phyloP scores from a whole-genome alignment of 2,113 vertebrate species.

The Dryoscopus gambensis region DNA sequence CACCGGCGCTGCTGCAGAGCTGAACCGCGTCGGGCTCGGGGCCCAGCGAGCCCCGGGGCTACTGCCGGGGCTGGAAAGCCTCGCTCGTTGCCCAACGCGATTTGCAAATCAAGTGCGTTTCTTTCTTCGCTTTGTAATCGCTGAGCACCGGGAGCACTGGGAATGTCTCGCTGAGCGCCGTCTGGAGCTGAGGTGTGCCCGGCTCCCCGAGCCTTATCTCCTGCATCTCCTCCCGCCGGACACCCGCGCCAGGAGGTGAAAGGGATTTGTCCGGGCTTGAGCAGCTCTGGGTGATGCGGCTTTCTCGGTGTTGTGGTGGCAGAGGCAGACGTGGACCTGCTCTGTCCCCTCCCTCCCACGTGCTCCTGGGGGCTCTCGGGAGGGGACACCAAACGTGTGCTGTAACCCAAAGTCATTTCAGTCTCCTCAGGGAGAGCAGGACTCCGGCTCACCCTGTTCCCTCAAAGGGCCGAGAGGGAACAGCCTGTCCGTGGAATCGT shows the following conservation, averaged over 20 bases:
- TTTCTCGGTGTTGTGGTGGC: rapidly evolving
- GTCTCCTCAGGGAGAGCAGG: neutral
- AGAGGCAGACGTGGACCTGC: rapidly evolving
- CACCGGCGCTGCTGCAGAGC: neutral
- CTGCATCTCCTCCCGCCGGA: neutral
- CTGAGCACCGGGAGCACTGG: neutral
- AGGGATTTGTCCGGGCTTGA: neutral
- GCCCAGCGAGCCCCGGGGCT: neutral
- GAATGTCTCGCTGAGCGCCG: neutral
- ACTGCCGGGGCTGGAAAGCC: neutral
- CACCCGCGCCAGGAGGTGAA: rapidly evolving
- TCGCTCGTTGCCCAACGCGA: neutral
- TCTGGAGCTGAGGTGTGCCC: neutral
- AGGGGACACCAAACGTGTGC: rapidly evolving
- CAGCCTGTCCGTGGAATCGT: neutral
- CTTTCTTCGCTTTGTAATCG: neutral
- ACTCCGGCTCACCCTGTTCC: rapidly evolving
- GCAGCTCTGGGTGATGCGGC: rapidly evolving
- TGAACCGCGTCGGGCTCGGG: neutral
- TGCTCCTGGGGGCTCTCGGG: neutral
- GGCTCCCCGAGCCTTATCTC: neutral
- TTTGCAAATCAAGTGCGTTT: constrained; percentile 13
- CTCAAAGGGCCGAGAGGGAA: rapidly evolving
- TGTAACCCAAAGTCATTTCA: rapidly evolving
- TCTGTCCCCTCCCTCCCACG: rapidly evolving